Base-by-base conservation (phyloP, 2,113 vertebrate genomes). In the Larimichthys crocea region DNA sequence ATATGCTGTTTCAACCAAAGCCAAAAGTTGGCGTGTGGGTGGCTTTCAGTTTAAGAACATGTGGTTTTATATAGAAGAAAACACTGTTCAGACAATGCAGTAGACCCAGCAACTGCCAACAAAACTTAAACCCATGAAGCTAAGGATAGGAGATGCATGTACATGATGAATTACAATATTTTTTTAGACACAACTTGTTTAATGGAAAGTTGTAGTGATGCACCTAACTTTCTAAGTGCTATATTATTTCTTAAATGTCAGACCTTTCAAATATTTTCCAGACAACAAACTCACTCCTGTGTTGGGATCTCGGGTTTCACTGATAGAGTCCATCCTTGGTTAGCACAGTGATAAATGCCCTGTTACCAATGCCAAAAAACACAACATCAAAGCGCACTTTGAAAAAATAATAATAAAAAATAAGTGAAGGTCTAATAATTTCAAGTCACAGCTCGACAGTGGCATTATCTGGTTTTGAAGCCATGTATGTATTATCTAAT, bases 401-500 rank as follows among this genome's bases (percentile, higher is more conserved):
- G 40, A 74, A 67, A 31, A 80, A 56, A 49, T 9, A 14, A 10
- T 44, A 46, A 46, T 9, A n/a, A 50, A 31, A 48, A 69, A 77
- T 29, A 77, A 82, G 65, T 55, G n/a, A 78, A 72, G 17, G 19
- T 71, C 3, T 40, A 67, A 84, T 82, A 76, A 87, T 85, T 88
- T 74, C 78, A 62, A 70, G 50, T 80, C 57, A 63, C 73, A 85
- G 12, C 65, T 78, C 3, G 52, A 80, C 92, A 85, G 86, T 94
- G 92, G 92, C 92, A 91, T 79, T 89, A 92, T 92, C 94, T 94
- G 91, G 84, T 46, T 70, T 48, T 70, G 79, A 92, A 86, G 92
- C 91, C 77, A 79, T 93, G 90, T 91, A 82, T 87, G 84, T 85
- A 89, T 94, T 92, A 91, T 95, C 92, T 91, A 95, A 92, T 95